Evolutionary conservation across 2,888 invertebrate genomes (phyloP).

Genomic region (Listrodromus nycthemerus): DNA sequence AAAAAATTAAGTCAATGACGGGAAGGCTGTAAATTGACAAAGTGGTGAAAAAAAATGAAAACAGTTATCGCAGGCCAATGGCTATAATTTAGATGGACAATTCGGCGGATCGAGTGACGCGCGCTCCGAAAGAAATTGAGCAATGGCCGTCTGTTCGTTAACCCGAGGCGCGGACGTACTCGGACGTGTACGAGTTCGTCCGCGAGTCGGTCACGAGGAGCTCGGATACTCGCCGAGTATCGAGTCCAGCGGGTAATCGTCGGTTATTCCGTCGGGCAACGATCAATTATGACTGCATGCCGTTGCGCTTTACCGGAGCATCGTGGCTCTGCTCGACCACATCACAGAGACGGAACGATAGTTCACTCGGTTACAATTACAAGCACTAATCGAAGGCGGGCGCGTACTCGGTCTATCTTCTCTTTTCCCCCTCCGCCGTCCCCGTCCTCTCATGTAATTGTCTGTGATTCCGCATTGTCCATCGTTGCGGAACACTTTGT

Average conservation of each 20-base stretch:
- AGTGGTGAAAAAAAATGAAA: background rate
- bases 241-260: constrained; percentile 57
- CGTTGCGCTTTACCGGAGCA: constrained; percentile 20
- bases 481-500: constrained; percentile 65
- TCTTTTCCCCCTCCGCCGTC: background rate
- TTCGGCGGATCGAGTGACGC: background rate
- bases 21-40: background rate
- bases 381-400: constrained; percentile 53
- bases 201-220: background rate
- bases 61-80: constrained; percentile 12
- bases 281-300: constrained; percentile 69
- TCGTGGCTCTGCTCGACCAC: constrained; percentile 40
- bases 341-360: constrained; percentile 33
- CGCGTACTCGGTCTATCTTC: background rate
- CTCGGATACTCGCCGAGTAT: background rate
- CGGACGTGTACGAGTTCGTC: background rate
- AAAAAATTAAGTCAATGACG: background rate
- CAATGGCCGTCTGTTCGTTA: background rate
- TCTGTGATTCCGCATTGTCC: constrained; percentile 68
- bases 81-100: constrained; percentile 18
- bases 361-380: constrained; percentile 55
- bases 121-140: background rate
- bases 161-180: background rate
- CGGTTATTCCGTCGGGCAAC: constrained; percentile 60
- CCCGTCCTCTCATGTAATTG: constrained; percentile 64